A percentile compares a stretch with the other conserved stretches of the same genome.
phyloP scores from a whole-genome alignment of 2,113 vertebrate species.

The Telmatochromis brachygnathus region DNA sequence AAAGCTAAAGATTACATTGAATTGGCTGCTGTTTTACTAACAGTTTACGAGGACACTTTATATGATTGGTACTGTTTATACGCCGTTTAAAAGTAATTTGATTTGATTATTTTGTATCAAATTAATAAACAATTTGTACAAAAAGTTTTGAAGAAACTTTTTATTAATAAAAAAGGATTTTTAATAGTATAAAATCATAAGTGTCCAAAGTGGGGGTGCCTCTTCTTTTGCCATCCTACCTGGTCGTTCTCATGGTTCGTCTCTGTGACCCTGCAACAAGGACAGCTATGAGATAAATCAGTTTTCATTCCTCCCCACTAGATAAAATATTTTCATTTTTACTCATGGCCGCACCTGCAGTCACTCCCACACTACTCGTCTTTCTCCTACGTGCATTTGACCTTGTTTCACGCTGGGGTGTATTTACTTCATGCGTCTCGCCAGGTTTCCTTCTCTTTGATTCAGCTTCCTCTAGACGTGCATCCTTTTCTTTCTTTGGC shows the following conservation, averaged over 20 bases:
- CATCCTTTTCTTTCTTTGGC: background rate
- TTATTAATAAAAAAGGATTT: conserved; percentile 12
- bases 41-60: background rate
- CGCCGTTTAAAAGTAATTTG: background rate
- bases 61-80: background rate
- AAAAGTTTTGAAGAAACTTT: background rate
- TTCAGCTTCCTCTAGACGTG: background rate
- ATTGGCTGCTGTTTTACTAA: background rate
- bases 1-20: background rate
- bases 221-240: background rate
- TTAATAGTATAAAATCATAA: background rate
- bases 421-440: background rate
- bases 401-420: background rate
- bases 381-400: background rate
- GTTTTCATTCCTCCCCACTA: background rate
- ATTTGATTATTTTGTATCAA: background rate
- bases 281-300: background rate
- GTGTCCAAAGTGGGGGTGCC: background rate
- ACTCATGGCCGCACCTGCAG: background rate
- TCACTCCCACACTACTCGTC: background rate
- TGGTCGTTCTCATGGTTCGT: conserved; percentile 8
- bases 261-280: conserved; percentile 35
- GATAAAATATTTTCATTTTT: background rate
- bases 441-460: background rate
- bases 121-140: background rate